Base-by-base conservation (phyloP, 2,797 vertebrate species). In the Glyptemys insculpta region DNA sequence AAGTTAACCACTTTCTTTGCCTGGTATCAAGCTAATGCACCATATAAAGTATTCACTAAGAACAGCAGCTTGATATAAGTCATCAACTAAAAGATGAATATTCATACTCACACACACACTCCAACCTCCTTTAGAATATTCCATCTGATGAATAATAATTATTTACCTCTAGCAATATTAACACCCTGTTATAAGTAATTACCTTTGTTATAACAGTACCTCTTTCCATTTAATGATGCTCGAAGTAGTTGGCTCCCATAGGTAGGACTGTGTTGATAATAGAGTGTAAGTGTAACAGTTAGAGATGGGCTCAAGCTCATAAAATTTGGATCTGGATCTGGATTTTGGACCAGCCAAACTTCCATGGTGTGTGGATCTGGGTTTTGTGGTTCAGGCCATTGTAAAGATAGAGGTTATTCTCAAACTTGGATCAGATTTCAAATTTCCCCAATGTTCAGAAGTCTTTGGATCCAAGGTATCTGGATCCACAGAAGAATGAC, bases 361-460 rank as follows among this genome's bases (percentile, higher is more conserved):
- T 78, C 44, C 44, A 47, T 16, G 50, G 80, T 29, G 81, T 89
- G 76, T 78, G 74, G 27, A 29, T 29, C 44, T 29, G 8, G 37
- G 14, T 3, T 94, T 96, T 96, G 44, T 68, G 18, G 65, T n/a
- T 94, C 68, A 82, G 87, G 92, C 21, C 0, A 1, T 81, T 89
- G 54, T 49, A 96, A 82, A 94, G 92, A 85, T 1, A 11, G 23
- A 84, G 52, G 90, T 91, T 74, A 83, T 29, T 85, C 82, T 94
- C 94, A 79, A 87, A 34, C 86, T 96, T 94, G 90, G 82, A 90
- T 95, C 82, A 90, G 81, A 34, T 62, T 96, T 84, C 80, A 78
- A 25, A 81, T 19, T 87, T 87, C 90, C 85, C 81, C 34, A 50
- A 81, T 88, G 83, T 93, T 94, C 89, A 96, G 83, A 82, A 94